phyloP scores from a whole-genome alignment of 2,797 vertebrate genomes.

The Aselliscus stoliczkanus region DNA sequence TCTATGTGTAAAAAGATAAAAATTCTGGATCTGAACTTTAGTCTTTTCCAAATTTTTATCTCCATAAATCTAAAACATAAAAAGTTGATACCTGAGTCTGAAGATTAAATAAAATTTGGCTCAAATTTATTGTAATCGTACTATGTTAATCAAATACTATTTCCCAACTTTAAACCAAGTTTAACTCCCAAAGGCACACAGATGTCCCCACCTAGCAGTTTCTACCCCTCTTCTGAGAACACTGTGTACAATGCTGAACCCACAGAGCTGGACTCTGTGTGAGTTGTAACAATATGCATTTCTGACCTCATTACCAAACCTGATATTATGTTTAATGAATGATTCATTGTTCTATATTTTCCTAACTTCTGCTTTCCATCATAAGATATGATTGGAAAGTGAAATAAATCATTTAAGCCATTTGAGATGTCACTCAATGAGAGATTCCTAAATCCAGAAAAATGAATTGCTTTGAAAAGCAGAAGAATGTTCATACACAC shows the following conservation, averaged over 20 bases:
- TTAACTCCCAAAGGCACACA: background rate
- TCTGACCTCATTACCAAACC: background rate
- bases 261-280: background rate
- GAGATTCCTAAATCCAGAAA: background rate
- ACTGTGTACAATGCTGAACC: too few relatives aligned
- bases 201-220: too few relatives aligned
- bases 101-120: background rate
- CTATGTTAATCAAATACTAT: background rate
- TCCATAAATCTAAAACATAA: background rate
- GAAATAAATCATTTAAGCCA: conserved; percentile 7
- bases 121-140: background rate
- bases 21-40: conserved; percentile 14
- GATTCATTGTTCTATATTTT: background rate
- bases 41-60: background rate
- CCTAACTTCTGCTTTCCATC: background rate
- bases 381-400: background rate
- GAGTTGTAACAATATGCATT: background rate
- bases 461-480: background rate
- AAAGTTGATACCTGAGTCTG: background rate
- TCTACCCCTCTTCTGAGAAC: background rate
- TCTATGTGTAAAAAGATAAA: background rate
- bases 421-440: background rate
- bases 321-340: background rate
- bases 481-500: background rate
- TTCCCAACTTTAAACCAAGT: background rate